A percentile compares a stretch with the other conserved stretches of the same genome.
phyloP scores from a whole-genome alignment of 1,140 invertebrate species.

The Eufriesea mexicana region DNA sequence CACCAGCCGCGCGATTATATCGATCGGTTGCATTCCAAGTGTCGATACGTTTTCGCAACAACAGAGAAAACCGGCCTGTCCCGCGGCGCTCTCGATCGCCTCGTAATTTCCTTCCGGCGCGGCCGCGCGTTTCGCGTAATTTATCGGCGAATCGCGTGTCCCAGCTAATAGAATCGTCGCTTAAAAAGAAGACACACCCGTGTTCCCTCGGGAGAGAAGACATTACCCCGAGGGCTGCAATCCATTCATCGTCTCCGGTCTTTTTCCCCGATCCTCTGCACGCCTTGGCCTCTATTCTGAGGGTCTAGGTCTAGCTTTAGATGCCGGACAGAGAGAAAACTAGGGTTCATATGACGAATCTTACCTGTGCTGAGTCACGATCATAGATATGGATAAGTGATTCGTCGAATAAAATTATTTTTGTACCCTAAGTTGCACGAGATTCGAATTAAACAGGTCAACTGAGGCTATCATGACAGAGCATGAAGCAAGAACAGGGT shows the following conservation, averaged over 20 bases:
- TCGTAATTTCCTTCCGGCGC: slow-evolving; percentile 49
- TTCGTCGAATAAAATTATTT: no score
- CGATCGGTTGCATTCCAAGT: slow-evolving; percentile 48
- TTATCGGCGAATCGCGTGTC: slow-evolving; percentile 42
- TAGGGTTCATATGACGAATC: no score
- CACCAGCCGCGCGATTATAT: slow-evolving; percentile 42
- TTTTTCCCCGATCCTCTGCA: not conserved
- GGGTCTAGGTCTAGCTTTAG: no score
- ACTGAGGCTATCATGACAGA: no score
- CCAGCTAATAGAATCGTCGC: slow-evolving; percentile 29
- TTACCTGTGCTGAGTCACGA: no score
- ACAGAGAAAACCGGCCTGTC: slow-evolving; percentile 19
- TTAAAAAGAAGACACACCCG: not conserved
- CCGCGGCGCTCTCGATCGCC: slow-evolving; percentile 2
- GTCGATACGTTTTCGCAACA: slow-evolving; percentile 50
- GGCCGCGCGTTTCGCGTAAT: slow-evolving; percentile 36
- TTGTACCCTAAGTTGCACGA: no score
- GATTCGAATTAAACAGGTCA: no score
- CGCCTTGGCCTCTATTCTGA: not conserved
- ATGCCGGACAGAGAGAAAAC: no score
- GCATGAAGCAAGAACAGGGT: no score
- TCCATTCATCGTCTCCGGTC: not conserved
- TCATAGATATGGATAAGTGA: no score
- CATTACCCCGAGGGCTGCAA: not conserved
- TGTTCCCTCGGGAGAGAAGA: not conserved